These are phyloP conservation scores for Malaclemys terrapin DNA, from an alignment of 2,113 vertebrate genomes.

Conservation along the genomic window DNA sequence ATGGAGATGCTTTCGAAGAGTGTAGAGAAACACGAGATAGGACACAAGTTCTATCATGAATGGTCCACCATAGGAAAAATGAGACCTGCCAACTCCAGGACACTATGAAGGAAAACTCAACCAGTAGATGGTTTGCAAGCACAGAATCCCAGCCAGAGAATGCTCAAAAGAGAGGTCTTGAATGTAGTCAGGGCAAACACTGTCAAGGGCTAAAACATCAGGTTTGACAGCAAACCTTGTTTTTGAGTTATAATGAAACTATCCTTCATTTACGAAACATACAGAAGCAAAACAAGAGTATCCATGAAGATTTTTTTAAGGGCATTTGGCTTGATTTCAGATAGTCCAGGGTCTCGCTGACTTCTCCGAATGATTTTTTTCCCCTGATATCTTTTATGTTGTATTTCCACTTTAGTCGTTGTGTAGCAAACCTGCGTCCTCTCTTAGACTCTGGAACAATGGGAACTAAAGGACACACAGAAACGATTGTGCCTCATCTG, in stretches of 20 bases:
- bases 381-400: constrained; percentile 33
- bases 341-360: neutral
- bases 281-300: neutral
- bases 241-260: neutral
- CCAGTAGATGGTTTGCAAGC: neutral
- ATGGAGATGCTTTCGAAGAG: neutral
- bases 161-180: neutral
- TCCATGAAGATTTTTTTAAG: neutral
- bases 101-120: neutral
- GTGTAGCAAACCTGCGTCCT: constrained; percentile 92
- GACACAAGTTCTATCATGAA: neutral
- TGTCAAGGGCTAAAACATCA: neutral
- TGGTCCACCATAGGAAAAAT: neutral
- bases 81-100: neutral
- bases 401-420: constrained; percentile 84
- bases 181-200: neutral
- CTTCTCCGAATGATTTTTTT: neutral
- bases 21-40: neutral
- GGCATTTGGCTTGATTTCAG: neutral
- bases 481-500: constrained; percentile 93
- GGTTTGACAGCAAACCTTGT: neutral
- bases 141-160: neutral
- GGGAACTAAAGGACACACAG: constrained; percentile 99
- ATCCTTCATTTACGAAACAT: neutral
- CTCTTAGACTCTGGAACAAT: constrained; percentile 98